Evolutionary conservation across 2,888 invertebrate species (phyloP).

Genomic region (Drosophila suboccidentalis): DNA sequence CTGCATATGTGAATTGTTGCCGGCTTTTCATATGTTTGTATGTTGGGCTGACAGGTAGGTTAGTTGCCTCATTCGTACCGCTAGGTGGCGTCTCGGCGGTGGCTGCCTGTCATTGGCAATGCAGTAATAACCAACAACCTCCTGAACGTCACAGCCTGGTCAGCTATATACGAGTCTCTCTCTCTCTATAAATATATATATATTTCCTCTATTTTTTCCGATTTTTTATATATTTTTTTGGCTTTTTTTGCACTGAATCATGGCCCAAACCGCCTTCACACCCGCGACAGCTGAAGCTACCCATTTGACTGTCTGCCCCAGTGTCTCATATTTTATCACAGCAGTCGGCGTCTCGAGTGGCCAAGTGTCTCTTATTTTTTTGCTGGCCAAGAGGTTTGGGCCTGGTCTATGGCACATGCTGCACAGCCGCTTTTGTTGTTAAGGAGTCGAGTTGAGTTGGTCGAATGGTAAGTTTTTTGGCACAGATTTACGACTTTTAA

Average conservation of each 20-base stretch:
- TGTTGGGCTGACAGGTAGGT: constrained; percentile 78
- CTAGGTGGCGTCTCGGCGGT: constrained; percentile 75
- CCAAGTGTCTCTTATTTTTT: constrained; percentile 72
- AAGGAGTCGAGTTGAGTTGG: constrained; percentile 43
- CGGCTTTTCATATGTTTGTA: constrained; percentile 61
- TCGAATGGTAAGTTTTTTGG: constrained; percentile 61
- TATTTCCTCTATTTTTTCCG: constrained; percentile 9
- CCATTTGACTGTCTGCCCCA: constrained; percentile 77
- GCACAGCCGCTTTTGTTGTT: constrained; percentile 61
- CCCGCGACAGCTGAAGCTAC: constrained; percentile 20
- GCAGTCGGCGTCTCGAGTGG: constrained; percentile 71
- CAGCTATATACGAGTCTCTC: constrained; percentile 44
- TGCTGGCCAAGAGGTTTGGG: constrained; percentile 58
- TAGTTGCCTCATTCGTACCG: constrained; percentile 60
- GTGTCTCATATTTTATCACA: constrained; percentile 81
- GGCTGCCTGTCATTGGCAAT: constrained; percentile 66
- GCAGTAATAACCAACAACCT: constrained; percentile 63
- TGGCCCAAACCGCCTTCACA: constrained; percentile 32
- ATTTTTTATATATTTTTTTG: constrained; percentile 37
- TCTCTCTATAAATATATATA: background rate
- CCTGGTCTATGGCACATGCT: constrained; percentile 78
- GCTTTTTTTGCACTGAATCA: constrained; percentile 81
- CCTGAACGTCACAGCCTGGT: constrained; percentile 49
- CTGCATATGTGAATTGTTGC: constrained; percentile 59
- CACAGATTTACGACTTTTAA: constrained; percentile 80